Evolutionary conservation across 2,888 invertebrate species (phyloP), one percentile per base, ranked within the genome.

Genomic region (Aspidiotus rigidus): DNA sequence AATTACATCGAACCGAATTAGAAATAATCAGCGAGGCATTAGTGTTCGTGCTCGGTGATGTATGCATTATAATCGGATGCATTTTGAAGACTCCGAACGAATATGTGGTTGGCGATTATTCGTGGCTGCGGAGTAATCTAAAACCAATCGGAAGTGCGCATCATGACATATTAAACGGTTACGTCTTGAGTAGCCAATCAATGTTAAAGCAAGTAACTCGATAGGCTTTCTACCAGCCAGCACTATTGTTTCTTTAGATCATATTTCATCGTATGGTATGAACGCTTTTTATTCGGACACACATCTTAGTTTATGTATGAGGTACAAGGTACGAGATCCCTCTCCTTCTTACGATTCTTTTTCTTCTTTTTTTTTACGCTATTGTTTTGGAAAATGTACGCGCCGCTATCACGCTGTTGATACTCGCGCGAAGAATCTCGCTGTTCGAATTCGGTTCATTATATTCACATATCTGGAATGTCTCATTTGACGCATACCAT

Each of bases 141-240:
- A 69, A 61, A 61, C 69, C 9, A 62, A 69, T 69, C 69, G 69
- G 69, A 69, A 69, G 69, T 69, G 55, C 69, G 62, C 69, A 62
- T 69, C 69, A 69, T 60, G 61, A 69, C 61, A 61, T 49, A 62
- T 69, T 69, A 69, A 69, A 61, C 41, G 69, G 61, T 55, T 61
- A 61, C 69, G 55, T 69, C 55, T 69, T 69, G 69, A 69, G 62
- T 62, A 55, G 69, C 69, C 69, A 69, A 69, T 69, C 69, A 69
- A 69, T 69, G 69, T 69, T 69, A 64, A 64, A 56, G 57, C 64
- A 57, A 56, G 64, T 64, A 64, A 64, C 64, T 64, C 64, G 64
- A 64, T 64, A 64, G 64, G 56, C 57, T 64, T 64, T 64, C 64
- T 64, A 64, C 64, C 64, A 56, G 57, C 64, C 64, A 64, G 56